phyloP scores from a whole-genome alignment of 2,888 invertebrate genomes.

The Drosophila hamatofila region DNA sequence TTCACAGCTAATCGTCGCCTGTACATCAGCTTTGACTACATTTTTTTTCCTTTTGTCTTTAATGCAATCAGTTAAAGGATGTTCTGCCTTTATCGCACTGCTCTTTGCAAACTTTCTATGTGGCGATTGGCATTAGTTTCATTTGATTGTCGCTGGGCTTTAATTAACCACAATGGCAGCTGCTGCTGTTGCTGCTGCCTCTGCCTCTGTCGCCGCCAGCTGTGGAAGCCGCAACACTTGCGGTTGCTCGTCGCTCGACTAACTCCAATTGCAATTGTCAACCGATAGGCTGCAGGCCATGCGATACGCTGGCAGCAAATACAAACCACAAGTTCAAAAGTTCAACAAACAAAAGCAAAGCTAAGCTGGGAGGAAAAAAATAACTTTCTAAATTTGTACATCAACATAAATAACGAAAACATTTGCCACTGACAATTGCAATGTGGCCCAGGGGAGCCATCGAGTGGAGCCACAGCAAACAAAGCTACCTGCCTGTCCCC shows the following conservation, averaged over 20 bases:
- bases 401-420: slow-evolving; percentile 63
- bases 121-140: slow-evolving; percentile 51
- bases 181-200: slow-evolving; percentile 21
- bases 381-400: slow-evolving; percentile 74
- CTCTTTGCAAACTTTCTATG: slow-evolving; percentile 55
- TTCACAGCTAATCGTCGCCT: slow-evolving; percentile 54
- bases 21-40: slow-evolving; percentile 38
- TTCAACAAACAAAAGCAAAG: slow-evolving; percentile 49
- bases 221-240: slow-evolving; percentile 54
- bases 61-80: slow-evolving; percentile 17
- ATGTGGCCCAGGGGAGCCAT: slow-evolving; percentile 65
- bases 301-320: slow-evolving; percentile 35
- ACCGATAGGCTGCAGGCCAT: slow-evolving; percentile 53
- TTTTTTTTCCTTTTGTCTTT: neutral
- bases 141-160: slow-evolving; percentile 51
- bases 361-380: slow-evolving; percentile 13
- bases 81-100: slow-evolving; percentile 9
- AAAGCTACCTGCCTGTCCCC: neutral
- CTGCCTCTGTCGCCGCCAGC: too few relatives aligned
- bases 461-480: slow-evolving; percentile 9
- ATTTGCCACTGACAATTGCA: slow-evolving; percentile 68
- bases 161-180: slow-evolving; percentile 58
- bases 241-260: slow-evolving; percentile 55
- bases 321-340: slow-evolving; percentile 63
- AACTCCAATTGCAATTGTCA: slow-evolving; percentile 62